Evolutionary conservation across 2,888 invertebrate genomes (phyloP).

Genomic region (Notodonta ziczac): DNA sequence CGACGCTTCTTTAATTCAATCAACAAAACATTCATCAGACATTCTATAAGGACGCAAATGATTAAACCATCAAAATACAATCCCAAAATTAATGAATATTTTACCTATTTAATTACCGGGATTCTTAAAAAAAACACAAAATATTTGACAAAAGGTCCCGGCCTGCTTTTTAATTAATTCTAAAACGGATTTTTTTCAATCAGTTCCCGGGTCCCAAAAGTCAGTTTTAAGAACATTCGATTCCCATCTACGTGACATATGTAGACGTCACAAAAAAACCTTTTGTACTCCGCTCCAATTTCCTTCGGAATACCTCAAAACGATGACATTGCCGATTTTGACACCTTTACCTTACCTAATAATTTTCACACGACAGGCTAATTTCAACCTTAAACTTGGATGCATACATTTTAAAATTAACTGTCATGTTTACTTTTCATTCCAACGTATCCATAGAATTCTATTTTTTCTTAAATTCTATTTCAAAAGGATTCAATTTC

Average conservation of each 20-base stretch:
- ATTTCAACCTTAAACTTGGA: not conserved
- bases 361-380: not conserved
- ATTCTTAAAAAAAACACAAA: constrained; percentile 22
- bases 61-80: not conserved
- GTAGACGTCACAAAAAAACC: constrained; percentile 31
- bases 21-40: too few species aligned
- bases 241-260: constrained; percentile 40
- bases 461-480: not conserved
- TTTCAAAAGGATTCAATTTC: constrained; percentile 14
- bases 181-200: constrained; percentile 22
- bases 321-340: constrained; percentile 64
- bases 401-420: not conserved
- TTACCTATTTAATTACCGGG: constrained; percentile 15
- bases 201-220: constrained; percentile 27
- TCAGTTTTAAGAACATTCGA: constrained; percentile 37
- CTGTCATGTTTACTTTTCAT: not conserved
- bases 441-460: not conserved
- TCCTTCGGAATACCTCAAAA: constrained; percentile 47
- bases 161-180: constrained; percentile 32
- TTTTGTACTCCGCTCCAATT: constrained; percentile 56
- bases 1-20: too few species aligned
- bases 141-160: constrained; percentile 24
- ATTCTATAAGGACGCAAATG: too few species aligned
- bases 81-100: constrained; percentile 12
- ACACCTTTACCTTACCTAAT: constrained; percentile 21